phyloP scores from a whole-genome alignment of 2,113 vertebrate genomes.

The zebrafish (Danio rerio) region GRCz12tu NC_133193.1:46399001-46399500 shows the following conservation, averaged over 20 bases:
- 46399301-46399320: conserved; percentile 30
- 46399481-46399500: too few relatives aligned
- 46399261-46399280: conserved; percentile 54
- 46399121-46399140: conserved; percentile 42
- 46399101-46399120: conserved; percentile 29
- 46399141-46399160: conserved; percentile 47
- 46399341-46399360: neutral
- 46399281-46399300: conserved; percentile 13
- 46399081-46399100: conserved; percentile 6
- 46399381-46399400: too few relatives aligned
- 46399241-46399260: conserved; percentile 42
- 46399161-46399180: conserved; percentile 57
- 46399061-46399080: conserved; percentile 22
- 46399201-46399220: conserved; percentile 42
- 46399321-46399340: conserved; percentile 28
- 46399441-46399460: too few relatives aligned
- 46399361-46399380: too few relatives aligned
- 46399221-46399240: conserved; percentile 49
- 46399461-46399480: too few relatives aligned
- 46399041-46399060: neutral
- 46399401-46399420: too few relatives aligned
- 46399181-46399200: conserved; percentile 51
- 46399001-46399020: neutral
- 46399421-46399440: too few relatives aligned
- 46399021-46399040: neutral